These are phyloP conservation scores for Manis javanica DNA, from an alignment of 2,797 vertebrate species.

Conservation along the genomic window DNA sequence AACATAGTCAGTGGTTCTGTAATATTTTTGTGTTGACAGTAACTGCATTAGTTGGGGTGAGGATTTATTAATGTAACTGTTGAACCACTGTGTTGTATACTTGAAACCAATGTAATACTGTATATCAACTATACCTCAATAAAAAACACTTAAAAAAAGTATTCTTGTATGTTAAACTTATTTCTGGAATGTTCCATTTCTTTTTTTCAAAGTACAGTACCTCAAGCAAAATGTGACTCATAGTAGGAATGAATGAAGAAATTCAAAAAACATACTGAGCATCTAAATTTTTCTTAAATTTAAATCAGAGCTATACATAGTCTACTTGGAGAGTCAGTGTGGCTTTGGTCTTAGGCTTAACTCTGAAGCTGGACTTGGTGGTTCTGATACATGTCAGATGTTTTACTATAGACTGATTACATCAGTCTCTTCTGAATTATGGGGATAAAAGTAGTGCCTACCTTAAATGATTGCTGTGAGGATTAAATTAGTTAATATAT, in stretches of 20 bases:
- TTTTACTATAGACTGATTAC: background rate
- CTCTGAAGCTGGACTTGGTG: background rate
- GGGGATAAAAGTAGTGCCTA: background rate
- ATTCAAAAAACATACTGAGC: background rate
- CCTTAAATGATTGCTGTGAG: background rate
- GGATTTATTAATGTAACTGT: no score
- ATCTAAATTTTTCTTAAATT: background rate
- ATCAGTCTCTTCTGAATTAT: background rate
- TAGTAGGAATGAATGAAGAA: background rate
- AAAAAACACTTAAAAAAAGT: background rate
- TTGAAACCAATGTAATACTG: no score
- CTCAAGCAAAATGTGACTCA: background rate
- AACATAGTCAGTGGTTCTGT: no score
- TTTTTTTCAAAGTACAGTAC: background rate
- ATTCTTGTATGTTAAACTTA: slow-evolving; percentile 7
- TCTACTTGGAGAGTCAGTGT: background rate
- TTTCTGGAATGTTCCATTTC: background rate
- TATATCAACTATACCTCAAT: no score
- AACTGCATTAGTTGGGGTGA: no score
- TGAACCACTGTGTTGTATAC: no score
- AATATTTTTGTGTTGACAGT: no score
- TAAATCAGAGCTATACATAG: background rate
- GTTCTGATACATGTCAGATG: background rate
- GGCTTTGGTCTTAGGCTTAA: background rate
- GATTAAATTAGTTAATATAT: background rate